Evolutionary conservation across 1,140 invertebrate species (phyloP), one percentile per base, ranked within the genome.

Genomic region (Penaeus chinensis): DNA sequence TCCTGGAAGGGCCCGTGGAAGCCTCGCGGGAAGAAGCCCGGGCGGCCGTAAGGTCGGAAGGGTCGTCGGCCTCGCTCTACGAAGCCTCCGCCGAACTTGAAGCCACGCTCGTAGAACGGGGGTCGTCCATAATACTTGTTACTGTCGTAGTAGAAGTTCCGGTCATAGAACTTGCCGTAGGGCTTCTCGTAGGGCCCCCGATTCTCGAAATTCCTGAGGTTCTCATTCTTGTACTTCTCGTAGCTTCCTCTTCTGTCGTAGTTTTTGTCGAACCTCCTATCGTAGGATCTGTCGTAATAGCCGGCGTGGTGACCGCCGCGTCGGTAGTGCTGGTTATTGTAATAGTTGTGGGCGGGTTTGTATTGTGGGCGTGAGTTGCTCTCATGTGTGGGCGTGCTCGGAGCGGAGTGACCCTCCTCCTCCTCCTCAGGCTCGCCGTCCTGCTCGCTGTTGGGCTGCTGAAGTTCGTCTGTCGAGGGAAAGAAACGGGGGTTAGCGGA

Each of bases 31-130:
- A 86, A 85, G 79, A 86, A 86, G 8, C 88, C 88, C 65, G 79
- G 77, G 37, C 88, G 77, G 42, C 84, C 88, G 77, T 86, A 86
- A 0, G 85, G 80, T 65, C 88, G 81, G 66, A 89, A 89, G 18
- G 88, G 88, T 13, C 80, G 88, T n/a, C 88, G 84, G 54, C 88
- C 85, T n/a, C 88, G 42, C 62, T 89, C 88, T 27, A 81, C 37
- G 24, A 74, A 86, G 63, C n/a, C 66, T 32, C 81, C 81, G 62
- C 76, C 84, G n/a, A 86, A 86, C 47, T 86, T 86, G 65, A 80
- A 86, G 42, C 54, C 77, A 22, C 77, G 76, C 37, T 79, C 63
- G 84, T 65, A 80, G 42, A 71, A 86, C 3, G 84, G 84, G 8
- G 76, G 84, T 18, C 84, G 84, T 20, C 62, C 42, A 47, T 60